Conservation (phyloP, 23 tunicate species). For the Trididemnum clinides region DNA sequence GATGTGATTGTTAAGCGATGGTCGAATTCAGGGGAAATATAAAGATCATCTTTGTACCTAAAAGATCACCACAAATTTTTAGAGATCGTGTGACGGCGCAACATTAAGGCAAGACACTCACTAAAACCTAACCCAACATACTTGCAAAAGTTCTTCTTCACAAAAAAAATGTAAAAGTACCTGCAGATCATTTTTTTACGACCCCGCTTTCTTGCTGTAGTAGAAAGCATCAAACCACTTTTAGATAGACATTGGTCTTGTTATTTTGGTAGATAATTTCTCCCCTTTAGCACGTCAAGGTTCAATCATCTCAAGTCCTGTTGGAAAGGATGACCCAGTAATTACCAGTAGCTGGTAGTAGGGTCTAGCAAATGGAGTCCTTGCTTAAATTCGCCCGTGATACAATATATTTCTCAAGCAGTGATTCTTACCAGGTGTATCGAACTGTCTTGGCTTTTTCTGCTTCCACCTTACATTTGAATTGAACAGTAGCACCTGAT, state of each 20-base stretch:
- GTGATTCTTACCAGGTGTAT: conserved; percentile 58
- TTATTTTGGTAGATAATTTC: too few relatives aligned
- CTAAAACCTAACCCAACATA: too few relatives aligned
- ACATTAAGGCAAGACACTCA: too few relatives aligned
- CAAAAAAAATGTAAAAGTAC: too few relatives aligned
- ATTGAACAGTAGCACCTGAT: conserved; percentile 46
- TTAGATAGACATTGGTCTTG: too few relatives aligned
- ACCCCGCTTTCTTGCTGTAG: too few relatives aligned
- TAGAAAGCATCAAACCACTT: too few relatives aligned
- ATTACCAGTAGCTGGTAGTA: not conserved
- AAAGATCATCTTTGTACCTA: conserved; percentile 58
- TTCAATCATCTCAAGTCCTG: not conserved
- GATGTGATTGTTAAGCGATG: conserved; percentile 38
- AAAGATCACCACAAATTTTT: not conserved
- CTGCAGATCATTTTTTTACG: too few relatives aligned
- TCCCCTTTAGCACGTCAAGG: too few relatives aligned
- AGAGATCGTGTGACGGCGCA: not conserved
- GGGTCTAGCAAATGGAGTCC: too few relatives aligned
- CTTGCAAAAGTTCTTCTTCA: too few relatives aligned
- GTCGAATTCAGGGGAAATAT: conserved; percentile 35
- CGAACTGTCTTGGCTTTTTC: conserved; percentile 35
- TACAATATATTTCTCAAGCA: not conserved
- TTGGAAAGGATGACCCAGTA: not conserved
- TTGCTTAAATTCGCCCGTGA: too few relatives aligned
- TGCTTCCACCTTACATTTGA: conserved; percentile 62